Percentiles rank a stretch among this genome's conserved stretches.
Conservation (phyloP, 2,888 invertebrate species). For the Eupelmus urozonus region DNA sequence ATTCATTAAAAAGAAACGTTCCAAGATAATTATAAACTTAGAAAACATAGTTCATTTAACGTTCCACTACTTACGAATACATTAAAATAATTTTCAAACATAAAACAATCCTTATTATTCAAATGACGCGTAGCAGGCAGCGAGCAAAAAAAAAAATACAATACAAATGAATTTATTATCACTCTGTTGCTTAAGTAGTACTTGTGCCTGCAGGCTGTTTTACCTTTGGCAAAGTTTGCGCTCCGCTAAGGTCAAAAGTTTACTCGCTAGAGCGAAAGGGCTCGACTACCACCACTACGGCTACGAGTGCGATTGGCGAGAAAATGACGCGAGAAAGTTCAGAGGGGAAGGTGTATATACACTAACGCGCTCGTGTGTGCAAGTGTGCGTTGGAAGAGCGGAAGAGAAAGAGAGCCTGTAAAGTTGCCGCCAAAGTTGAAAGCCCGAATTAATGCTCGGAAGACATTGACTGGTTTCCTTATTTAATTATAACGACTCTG, state of each 20-base stretch:
- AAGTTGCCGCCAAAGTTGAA: constrained; percentile 73
- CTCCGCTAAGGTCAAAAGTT: constrained; percentile 70
- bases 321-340: constrained; percentile 73
- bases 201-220: constrained; percentile 67
- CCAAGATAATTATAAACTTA: too few relatives aligned
- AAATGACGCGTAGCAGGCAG: constrained; percentile 3
- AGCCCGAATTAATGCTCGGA: constrained; percentile 75
- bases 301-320: constrained; percentile 62
- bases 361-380: neutral
- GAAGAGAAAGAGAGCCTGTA: constrained; percentile 70
- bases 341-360: constrained; percentile 26
- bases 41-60: too few relatives aligned
- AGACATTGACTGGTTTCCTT: constrained; percentile 74
- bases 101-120: constrained; percentile 24
- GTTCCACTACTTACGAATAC: constrained; percentile 23
- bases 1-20: too few relatives aligned
- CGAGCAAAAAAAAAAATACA: constrained; percentile 22
- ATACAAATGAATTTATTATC: constrained; percentile 49
- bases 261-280: constrained; percentile 60
- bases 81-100: constrained; percentile 20
- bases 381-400: constrained; percentile 31
- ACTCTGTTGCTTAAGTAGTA: constrained; percentile 49
- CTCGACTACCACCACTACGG: too few relatives aligned
- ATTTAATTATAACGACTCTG: constrained; percentile 70
- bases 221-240: constrained; percentile 68